Conservation (phyloP, 2,113 vertebrate species). For the Thryonomys swinderianus region DNA sequence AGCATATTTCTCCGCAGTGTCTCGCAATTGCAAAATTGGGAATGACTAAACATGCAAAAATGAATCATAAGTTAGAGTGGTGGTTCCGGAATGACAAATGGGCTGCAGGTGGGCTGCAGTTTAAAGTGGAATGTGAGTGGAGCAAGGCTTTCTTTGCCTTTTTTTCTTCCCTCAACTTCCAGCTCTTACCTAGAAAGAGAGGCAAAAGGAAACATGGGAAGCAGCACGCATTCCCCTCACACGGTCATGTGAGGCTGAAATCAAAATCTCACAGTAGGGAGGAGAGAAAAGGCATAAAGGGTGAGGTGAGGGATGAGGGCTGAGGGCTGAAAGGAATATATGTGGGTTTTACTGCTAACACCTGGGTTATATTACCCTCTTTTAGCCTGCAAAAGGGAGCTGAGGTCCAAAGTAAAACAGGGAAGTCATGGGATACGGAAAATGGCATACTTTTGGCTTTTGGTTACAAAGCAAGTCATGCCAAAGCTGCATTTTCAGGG, state of each 20-base stretch:
- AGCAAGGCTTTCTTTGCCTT: neutral
- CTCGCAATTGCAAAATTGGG: slow-evolving; percentile 83
- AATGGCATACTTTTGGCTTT: neutral
- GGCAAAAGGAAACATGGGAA: neutral
- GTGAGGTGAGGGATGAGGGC: neutral
- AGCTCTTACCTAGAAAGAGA: slow-evolving; percentile 64
- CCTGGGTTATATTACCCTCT: neutral
- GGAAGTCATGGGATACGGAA: neutral
- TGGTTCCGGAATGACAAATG: slow-evolving; percentile 82
- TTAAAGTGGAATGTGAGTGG: slow-evolving; percentile 79
- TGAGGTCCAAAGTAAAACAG: neutral
- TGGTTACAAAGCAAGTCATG: neutral
- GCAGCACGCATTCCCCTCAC: rapidly evolving
- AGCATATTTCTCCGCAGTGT: slow-evolving; percentile 73
- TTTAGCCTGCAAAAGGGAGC: neutral
- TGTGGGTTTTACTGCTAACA: neutral
- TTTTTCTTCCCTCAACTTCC: neutral
- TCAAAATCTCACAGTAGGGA: neutral
- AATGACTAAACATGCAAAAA: slow-evolving; percentile 85
- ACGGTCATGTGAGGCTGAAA: neutral
- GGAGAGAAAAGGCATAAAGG: neutral
- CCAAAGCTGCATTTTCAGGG: neutral
- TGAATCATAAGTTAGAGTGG: slow-evolving; percentile 84
- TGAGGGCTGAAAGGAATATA: neutral
- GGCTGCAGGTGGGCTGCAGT: slow-evolving; percentile 80